Evolutionary conservation across 2,888 invertebrate genomes (phyloP), one percentile per base, ranked within the genome.

Genomic region (Entomobrya multifasciata): DNA sequence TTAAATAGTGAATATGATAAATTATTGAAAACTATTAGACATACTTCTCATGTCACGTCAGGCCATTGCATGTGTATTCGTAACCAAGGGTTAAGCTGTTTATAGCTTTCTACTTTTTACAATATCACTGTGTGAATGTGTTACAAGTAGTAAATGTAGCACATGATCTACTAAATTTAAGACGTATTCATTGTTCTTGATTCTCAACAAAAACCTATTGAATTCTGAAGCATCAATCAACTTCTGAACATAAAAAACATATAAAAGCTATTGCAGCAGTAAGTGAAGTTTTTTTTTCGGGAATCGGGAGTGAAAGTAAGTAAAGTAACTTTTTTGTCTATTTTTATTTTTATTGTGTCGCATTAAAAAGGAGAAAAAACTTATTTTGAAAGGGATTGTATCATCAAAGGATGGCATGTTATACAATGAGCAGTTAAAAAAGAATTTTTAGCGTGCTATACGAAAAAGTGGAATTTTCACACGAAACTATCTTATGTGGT

Each of bases 261-360:
- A 60, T 27, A n/a, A n/a, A n/a, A n/a, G n/a, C n/a, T 67, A 44
- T 36, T 36, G 36, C 8, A 36, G 36, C 36, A 36, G 36, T 36
- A 6, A 36, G 36, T 8, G 36, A 4, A 36, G 36, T 36, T 36
- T 41, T 4, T 6, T 2, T 70, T 70, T 49, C 27, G 47, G 70
- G 70, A n/a, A 70, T 47, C 47, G 1, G 13, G 22, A 70, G 27
- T 25, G 27, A 65, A 65, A 4, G 70, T 70, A 70, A 70, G 70
- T 70, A n/a, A 49, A 67, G 5, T 49, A 25, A 15, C 27, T 70
- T 6, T 47, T 49, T 10, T 27, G 20, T 25, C 49, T 70, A 27
- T 62, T 62, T 6, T 57, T 22, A 57, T 0, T 25, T 57, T 25
- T 25, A 20, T 25, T 13, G 57, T 57, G 10, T 57, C 25, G 57